A percentile compares a stretch with the other conserved stretches of the same genome.
Conservation (phyloP, 2,113 vertebrate species). For the Chaetops frenatus region DNA sequence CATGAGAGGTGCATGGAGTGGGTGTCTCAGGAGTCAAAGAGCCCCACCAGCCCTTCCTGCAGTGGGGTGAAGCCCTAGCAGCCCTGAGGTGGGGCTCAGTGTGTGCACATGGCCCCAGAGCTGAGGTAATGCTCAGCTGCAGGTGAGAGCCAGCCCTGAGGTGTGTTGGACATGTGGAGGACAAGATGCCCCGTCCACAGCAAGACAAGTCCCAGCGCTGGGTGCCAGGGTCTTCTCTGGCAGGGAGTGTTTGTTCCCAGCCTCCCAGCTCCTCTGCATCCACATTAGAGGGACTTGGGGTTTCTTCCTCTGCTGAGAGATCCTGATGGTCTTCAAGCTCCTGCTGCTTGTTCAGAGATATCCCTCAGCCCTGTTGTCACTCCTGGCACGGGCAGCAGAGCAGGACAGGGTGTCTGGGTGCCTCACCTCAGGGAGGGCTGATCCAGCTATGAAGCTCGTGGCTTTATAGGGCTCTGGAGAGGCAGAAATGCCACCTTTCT, state of each 20-base stretch:
- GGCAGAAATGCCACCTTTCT: not conserved
- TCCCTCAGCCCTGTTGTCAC: not conserved
- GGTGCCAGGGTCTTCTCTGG: not conserved
- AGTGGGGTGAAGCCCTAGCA: not conserved
- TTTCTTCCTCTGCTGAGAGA: not conserved
- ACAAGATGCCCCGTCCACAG: not conserved
- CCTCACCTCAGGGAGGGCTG: not conserved
- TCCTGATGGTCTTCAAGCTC: not conserved
- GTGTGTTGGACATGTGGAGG: not conserved
- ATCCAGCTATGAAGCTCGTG: not conserved
- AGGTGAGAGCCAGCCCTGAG: not conserved
- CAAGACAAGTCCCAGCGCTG: not conserved
- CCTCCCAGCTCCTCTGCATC: not conserved
- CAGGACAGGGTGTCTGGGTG: not conserved
- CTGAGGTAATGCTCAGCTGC: not conserved
- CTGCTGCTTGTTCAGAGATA: not conserved
- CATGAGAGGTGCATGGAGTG: accelerated
- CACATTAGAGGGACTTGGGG: not conserved
- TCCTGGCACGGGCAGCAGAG: not conserved
- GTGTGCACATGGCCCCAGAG: not conserved
- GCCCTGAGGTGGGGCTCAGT: accelerated
- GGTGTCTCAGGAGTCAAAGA: not conserved
- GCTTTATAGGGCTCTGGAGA: not conserved
- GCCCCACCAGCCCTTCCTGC: not conserved
- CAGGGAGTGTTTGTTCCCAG: not conserved